Evolutionary conservation across 2,888 invertebrate genomes (phyloP).

Genomic region (Apomyelois bistriatella): DNA sequence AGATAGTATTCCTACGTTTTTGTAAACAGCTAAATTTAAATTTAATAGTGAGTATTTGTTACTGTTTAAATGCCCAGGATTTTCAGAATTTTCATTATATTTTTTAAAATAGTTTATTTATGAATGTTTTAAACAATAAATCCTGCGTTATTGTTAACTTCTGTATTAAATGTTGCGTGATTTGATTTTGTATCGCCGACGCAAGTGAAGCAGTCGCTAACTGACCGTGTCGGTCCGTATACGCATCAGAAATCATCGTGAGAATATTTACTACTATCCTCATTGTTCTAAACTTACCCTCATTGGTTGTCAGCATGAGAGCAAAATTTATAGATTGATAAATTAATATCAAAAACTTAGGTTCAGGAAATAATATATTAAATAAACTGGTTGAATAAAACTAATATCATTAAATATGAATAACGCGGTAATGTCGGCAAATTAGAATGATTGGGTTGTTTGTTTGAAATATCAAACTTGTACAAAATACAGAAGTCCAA

Average conservation of each 20-base stretch:
- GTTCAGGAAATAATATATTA: too few relatives aligned
- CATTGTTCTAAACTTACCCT: slow-evolving; percentile 63
- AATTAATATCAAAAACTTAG: slow-evolving; percentile 4
- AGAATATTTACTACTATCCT: slow-evolving; percentile 58
- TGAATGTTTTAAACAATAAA: slow-evolving; percentile 1
- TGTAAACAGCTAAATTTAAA: neutral
- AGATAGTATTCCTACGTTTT: neutral
- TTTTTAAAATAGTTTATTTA: neutral
- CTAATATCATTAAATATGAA: too few relatives aligned
- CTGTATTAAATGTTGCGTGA: slow-evolving; percentile 41
- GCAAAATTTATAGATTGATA: slow-evolving; percentile 11
- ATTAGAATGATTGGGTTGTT: too few relatives aligned
- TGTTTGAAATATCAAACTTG: too few relatives aligned
- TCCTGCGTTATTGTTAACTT: slow-evolving; percentile 14
- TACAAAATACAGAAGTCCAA: too few relatives aligned
- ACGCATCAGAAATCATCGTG: slow-evolving; percentile 69
- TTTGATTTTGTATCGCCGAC: slow-evolving; percentile 42
- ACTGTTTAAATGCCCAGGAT: too few relatives aligned
- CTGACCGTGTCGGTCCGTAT: slow-evolving; percentile 63
- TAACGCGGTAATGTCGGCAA: too few relatives aligned
- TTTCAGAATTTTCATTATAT: neutral
- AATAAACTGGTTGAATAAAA: neutral
- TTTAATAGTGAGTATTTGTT: too few relatives aligned
- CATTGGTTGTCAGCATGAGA: slow-evolving; percentile 41
- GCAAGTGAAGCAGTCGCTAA: slow-evolving; percentile 51